Conservation (phyloP, 2,797 vertebrate species). For the Poecilia wingei region DNA sequence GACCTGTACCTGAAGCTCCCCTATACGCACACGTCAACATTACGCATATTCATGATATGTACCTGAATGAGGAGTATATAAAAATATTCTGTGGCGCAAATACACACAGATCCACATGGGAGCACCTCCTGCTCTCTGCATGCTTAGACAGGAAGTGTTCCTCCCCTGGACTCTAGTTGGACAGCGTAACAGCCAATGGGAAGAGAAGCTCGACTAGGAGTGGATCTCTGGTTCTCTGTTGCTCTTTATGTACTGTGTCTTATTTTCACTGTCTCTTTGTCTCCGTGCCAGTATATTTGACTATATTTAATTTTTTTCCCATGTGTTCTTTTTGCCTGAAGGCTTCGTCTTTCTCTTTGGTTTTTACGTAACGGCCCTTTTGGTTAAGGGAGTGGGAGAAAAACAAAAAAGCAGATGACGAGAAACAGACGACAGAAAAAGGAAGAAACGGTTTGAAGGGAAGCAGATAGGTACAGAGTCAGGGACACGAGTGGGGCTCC, state of each 20-base stretch:
- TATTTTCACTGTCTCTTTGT: conserved; percentile 38
- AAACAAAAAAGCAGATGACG: conserved; percentile 48
- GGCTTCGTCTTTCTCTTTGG: conserved; percentile 51
- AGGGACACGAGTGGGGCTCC: conserved; percentile 8
- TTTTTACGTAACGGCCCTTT: conserved; percentile 50
- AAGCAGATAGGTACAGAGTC: conserved; percentile 8
- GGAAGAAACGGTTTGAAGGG: conserved; percentile 32
- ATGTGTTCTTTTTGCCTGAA: conserved; percentile 30
- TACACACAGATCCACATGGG: conserved; percentile 26
- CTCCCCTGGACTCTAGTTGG: conserved; percentile 70
- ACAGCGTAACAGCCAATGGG: conserved; percentile 51
- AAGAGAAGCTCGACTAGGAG: conserved; percentile 44
- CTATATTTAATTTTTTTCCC: conserved; percentile 8
- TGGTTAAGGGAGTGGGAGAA: conserved; percentile 30
- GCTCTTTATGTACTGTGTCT: conserved; percentile 42
- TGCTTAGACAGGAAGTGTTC: conserved; percentile 64
- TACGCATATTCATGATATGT: not conserved
- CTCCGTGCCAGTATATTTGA: conserved; percentile 13
- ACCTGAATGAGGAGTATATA: not conserved
- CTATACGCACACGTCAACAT: not conserved
- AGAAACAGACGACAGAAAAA: conserved; percentile 47
- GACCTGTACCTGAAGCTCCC: conserved; percentile 12
- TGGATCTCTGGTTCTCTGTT: conserved; percentile 44
- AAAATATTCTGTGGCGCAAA: conserved; percentile 16
- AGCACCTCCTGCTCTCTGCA: conserved; percentile 29